Base-by-base conservation (phyloP, 2,888 invertebrate genomes). In the Formica aserva region DNA sequence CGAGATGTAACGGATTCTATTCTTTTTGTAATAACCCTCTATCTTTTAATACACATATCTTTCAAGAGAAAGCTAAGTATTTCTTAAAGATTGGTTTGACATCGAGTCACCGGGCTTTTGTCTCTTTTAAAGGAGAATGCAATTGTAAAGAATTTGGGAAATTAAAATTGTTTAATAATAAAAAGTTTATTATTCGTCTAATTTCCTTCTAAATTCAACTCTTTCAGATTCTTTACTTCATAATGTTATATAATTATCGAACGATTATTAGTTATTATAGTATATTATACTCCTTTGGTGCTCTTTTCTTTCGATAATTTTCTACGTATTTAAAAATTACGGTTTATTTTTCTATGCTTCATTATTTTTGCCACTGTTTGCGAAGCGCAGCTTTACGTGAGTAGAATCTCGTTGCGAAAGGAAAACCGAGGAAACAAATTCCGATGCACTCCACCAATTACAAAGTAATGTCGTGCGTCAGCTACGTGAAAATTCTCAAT, bases 401-500 rank as follows among this genome's bases (percentile, higher is more conserved):
- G 32, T 60, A 60, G 71, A 71, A 78, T 78, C 32, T 29, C n/a
- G 55, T 29, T 45, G 32, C 57, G 41, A 35, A 69, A 78, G 18
- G 71, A 78, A 78, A 71, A 52, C 32, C 71, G 60, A 35, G 69
- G 57, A 71, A 71, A 78, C 32, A 71, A 78, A 78, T 78, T 71
- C 57, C 60, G 71, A 78, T 22, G 78, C 57, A 69, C 78, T 26
- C 32, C 22, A 32, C 13, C 77, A 78, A 78, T 78, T 78, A 78
- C 71, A 78, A 78, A 71, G 69, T 78, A 78, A 78, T 60, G 71
- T 78, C 78, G 78, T 69, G 78, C 78, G 57, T 69, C 55, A 57
- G 69, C 78, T 41, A 78, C 57, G 78, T 78, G 78, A 78, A 78
- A 78, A 78, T 78, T 78, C 71, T 78, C 78, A 78, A 71, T 78